Percentiles rank a stretch among this genome's conserved stretches.
These are phyloP conservation scores for Cyphomyrmex costatus DNA, from an alignment of 1,140 invertebrate species.

Conservation along the genomic window DNA sequence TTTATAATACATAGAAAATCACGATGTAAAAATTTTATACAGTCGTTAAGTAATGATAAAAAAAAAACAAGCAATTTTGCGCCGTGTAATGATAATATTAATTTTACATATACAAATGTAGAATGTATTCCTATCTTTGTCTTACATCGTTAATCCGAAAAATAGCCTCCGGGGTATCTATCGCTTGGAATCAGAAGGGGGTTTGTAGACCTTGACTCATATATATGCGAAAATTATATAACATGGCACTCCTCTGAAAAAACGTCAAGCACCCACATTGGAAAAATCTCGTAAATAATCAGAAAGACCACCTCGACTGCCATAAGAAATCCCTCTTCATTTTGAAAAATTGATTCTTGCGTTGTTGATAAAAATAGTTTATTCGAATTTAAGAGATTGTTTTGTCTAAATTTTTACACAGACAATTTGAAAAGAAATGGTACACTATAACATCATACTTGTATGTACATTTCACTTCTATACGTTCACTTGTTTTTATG, in stretches of 20 bases:
- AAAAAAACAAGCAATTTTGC: neutral
- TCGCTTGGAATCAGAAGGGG: slow-evolving; percentile 75
- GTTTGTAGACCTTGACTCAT: slow-evolving; percentile 70
- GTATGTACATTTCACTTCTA: neutral
- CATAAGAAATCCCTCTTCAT: slow-evolving; percentile 52
- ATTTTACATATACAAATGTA: neutral
- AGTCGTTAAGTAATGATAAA: neutral
- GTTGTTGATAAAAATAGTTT: slow-evolving; percentile 6
- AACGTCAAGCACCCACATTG: slow-evolving; percentile 64
- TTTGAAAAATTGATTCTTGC: slow-evolving; percentile 70
- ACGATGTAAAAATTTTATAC: neutral
- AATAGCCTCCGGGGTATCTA: slow-evolving; percentile 75
- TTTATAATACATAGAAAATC: neutral
- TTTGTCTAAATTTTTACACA: neutral
- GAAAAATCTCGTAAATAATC: slow-evolving; percentile 78
- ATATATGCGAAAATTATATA: slow-evolving; percentile 69
- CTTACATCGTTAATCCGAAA: slow-evolving; percentile 75
- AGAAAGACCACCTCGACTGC: slow-evolving; percentile 62
- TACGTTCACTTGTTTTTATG: neutral
- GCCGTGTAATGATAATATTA: neutral
- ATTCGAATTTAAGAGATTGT: slow-evolving; percentile 3
- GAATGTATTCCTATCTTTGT: neutral
- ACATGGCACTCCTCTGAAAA: slow-evolving; percentile 55
- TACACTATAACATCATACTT: neutral
- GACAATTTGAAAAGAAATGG: neutral